A percentile compares a stretch with the other conserved stretches of the same genome.
Conservation (phyloP, 1,140 invertebrate species). For the Heliothis subflexa region DNA sequence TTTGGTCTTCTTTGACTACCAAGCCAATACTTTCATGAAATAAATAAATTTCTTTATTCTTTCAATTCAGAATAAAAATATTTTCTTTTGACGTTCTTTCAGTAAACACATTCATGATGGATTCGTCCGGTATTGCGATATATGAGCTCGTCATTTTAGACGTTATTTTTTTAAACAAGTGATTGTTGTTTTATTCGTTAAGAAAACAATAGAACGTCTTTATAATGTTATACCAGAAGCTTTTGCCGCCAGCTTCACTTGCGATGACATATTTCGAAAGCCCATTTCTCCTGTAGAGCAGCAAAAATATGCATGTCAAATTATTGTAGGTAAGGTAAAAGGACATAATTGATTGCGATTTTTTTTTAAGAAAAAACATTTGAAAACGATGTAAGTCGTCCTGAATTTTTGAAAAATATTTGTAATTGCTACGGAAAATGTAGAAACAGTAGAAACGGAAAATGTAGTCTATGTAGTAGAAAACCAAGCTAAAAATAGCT, state of each 20-base stretch:
- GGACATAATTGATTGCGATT: too few species aligned
- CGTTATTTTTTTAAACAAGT: not conserved
- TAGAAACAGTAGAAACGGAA: not conserved
- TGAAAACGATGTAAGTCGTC: too few species aligned
- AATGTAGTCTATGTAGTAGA: not conserved
- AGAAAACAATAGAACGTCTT: not conserved
- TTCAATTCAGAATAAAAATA: conserved; percentile 54
- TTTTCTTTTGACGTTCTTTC: conserved; percentile 51
- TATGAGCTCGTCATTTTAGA: conserved; percentile 1
- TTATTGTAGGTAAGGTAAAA: too few species aligned
- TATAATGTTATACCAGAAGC: too few species aligned
- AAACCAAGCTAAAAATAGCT: not conserved
- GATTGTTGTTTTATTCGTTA: conserved; percentile 5
- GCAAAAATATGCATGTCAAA: too few species aligned
- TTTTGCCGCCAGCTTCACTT: too few species aligned
- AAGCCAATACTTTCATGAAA: not conserved
- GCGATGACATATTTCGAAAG: too few species aligned
- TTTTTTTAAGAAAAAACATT: too few species aligned
- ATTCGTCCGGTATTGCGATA: conserved; percentile 26
- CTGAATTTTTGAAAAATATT: not conserved
- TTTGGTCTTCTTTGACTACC: conserved; percentile 7
- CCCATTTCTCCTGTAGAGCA: too few species aligned
- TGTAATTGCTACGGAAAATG: not conserved
- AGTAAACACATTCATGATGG: conserved; percentile 59
- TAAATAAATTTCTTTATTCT: not conserved